Percentiles rank a stretch among this genome's conserved stretches.
Evolutionary conservation across 2,797 vertebrate species (phyloP).

Genomic region (Benthosema pterotum): DNA sequence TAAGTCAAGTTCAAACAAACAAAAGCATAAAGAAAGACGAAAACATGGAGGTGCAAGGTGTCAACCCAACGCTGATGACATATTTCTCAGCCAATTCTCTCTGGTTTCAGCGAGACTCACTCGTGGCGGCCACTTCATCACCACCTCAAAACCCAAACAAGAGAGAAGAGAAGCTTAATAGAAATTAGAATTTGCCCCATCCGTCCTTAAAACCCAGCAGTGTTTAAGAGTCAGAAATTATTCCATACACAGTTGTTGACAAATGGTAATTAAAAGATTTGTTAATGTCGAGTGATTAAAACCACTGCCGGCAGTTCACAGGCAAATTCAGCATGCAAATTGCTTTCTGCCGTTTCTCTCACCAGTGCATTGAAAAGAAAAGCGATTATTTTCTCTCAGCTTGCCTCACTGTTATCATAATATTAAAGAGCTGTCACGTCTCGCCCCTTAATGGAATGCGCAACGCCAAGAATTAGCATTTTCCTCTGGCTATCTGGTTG

Average conservation of each 20-base stretch:
- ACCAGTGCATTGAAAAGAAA: conserved; percentile 61
- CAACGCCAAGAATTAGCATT: conserved; percentile 76
- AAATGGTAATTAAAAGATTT: conserved; percentile 83
- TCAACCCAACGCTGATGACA: too few relatives aligned
- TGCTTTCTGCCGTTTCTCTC: conserved; percentile 66
- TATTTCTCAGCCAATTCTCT: not conserved
- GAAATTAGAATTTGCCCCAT: conserved; percentile 55
- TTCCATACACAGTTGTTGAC: conserved; percentile 75
- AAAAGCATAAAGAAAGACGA: too few relatives aligned
- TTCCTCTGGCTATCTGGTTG: conserved; percentile 74
- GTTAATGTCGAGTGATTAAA: conserved; percentile 81
- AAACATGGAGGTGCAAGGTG: too few relatives aligned
- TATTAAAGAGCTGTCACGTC: conserved; percentile 79
- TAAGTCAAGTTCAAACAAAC: too few relatives aligned
- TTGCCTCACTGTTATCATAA: conserved; percentile 64
- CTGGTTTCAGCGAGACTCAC: conserved; percentile 20
- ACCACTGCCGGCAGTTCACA: conserved; percentile 77
- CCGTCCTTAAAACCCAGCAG: conserved; percentile 49
- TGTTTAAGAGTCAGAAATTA: conserved; percentile 64
- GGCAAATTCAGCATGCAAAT: conserved; percentile 79
- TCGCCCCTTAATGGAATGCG: conserved; percentile 72
- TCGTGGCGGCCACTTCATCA: conserved; percentile 35
- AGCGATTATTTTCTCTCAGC: conserved; percentile 31
- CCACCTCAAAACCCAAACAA: conserved; percentile 42
- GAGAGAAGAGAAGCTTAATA: conserved; percentile 44